Evolutionary conservation across 1,140 invertebrate species (phyloP).

Genomic region (Drosophila lacertosa): DNA sequence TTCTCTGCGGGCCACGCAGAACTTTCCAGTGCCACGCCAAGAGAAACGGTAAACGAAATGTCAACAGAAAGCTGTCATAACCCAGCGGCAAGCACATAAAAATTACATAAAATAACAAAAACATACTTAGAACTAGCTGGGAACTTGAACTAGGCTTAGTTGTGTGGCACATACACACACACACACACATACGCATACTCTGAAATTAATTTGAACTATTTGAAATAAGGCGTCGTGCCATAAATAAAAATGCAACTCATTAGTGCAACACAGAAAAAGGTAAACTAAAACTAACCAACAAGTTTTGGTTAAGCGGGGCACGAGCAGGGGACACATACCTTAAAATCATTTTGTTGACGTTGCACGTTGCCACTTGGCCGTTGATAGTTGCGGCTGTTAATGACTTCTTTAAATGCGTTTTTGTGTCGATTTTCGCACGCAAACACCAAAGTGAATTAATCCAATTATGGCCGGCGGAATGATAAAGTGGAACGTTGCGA

Average conservation of each 20-base stretch:
- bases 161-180: slow-evolving; percentile 47
- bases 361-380: slow-evolving; percentile 67
- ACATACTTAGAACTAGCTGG: slow-evolving; percentile 32
- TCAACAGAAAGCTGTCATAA: slow-evolving; percentile 51
- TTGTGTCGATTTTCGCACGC: slow-evolving; percentile 51
- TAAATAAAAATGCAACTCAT: slow-evolving; percentile 53
- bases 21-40: slow-evolving; percentile 49
- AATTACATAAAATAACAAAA: slow-evolving; percentile 58
- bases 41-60: slow-evolving; percentile 22
- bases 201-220: slow-evolving; percentile 62
- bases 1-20: slow-evolving; percentile 54
- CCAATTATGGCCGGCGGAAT: slow-evolving; percentile 55
- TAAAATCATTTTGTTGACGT: slow-evolving; percentile 79
- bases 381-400: slow-evolving; percentile 56
- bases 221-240: slow-evolving; percentile 30
- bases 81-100: slow-evolving; percentile 35
- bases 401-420: slow-evolving; percentile 71
- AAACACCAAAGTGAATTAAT: slow-evolving; percentile 53
- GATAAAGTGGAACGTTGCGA: slow-evolving; percentile 44
- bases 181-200: too few species aligned
- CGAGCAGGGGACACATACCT: slow-evolving; percentile 55
- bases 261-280: slow-evolving; percentile 49
- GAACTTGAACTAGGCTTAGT: slow-evolving; percentile 20
- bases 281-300: slow-evolving; percentile 13
- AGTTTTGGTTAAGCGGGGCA: neutral